Conservation (phyloP, 2,113 vertebrate species). For the Daphoenositta chrysoptera region DNA sequence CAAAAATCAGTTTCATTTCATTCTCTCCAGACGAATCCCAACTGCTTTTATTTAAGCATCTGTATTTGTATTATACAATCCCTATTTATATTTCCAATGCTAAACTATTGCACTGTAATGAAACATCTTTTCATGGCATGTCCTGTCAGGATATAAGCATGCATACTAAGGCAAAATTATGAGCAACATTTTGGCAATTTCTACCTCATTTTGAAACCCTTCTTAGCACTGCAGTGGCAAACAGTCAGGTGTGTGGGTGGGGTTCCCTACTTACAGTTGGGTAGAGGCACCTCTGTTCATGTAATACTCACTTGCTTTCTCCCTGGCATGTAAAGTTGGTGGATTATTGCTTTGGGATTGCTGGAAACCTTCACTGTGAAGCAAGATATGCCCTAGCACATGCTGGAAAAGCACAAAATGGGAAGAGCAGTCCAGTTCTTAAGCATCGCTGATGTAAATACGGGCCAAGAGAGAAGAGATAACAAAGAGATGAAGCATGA, state of each 20-base stretch:
- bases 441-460: background rate
- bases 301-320: background rate
- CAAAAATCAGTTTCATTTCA: conserved; percentile 16
- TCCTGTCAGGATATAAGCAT: background rate
- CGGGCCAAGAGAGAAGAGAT: background rate
- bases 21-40: background rate
- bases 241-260: background rate
- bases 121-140: background rate
- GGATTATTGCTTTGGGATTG: background rate
- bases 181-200: background rate
- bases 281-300: background rate
- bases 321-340: background rate
- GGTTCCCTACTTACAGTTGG: background rate
- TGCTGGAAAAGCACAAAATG: background rate
- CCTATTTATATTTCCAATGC: background rate
- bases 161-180: background rate
- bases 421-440: background rate
- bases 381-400: background rate
- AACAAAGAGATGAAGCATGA: background rate
- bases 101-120: background rate
- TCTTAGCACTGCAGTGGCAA: background rate
- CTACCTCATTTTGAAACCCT: background rate
- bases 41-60: background rate
- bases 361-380: background rate
- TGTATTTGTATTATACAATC: background rate